A percentile compares a stretch with the other conserved stretches of the same genome.
Conservation (phyloP, 2,888 invertebrate species). For the Agrochola lota region DNA sequence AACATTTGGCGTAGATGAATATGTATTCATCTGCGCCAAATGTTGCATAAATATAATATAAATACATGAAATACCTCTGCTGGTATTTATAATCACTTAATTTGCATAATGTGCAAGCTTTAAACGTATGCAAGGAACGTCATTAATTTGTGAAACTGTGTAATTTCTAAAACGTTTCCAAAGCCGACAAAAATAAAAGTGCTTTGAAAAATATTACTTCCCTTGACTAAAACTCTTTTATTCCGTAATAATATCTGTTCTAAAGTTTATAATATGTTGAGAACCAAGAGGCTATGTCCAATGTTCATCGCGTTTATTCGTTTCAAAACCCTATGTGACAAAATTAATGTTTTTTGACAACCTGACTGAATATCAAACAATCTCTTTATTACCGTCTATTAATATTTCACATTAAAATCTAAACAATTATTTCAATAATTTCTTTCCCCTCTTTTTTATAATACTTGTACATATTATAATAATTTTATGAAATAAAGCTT, state of each 20-base stretch:
- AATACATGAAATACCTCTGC: slow-evolving; percentile 20
- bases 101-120: slow-evolving; percentile 43
- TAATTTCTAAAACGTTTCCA: slow-evolving; percentile 22
- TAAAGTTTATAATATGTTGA: neutral
- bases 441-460: neutral
- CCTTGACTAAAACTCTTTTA: neutral
- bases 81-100: neutral
- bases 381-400: neutral
- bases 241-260: neutral
- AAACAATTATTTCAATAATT: neutral
- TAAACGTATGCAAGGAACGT: slow-evolving; percentile 6
- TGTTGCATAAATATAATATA: slow-evolving; percentile 3
- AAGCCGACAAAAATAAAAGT: neutral
- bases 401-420: neutral
- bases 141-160: slow-evolving; percentile 23
- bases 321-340: neutral
- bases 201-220: slow-evolving; percentile 10
- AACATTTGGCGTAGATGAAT: slow-evolving; percentile 39
- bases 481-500: too few species aligned
- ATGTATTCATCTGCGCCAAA: neutral
- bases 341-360: neutral
- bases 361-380: neutral
- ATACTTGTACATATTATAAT: neutral
- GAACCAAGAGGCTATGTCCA: neutral
- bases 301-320: neutral